Percentiles rank a stretch among this genome's conserved stretches.
These are phyloP conservation scores for Chionodraco myersi DNA, from an alignment of 2,113 vertebrate genomes.

Conservation along the genomic window DNA sequence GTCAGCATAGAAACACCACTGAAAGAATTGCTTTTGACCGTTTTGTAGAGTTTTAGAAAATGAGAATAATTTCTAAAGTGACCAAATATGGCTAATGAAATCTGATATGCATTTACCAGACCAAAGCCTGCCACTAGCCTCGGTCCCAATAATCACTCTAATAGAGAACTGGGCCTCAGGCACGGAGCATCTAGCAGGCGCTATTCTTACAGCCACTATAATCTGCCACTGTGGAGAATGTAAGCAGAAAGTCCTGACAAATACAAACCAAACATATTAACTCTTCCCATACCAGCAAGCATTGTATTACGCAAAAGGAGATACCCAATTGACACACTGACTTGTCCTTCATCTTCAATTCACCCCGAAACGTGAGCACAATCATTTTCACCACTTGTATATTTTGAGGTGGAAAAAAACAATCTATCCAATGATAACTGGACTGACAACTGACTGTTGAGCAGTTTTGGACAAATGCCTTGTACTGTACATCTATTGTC, in stretches of 20 bases:
- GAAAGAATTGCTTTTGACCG: neutral
- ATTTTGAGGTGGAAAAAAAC: neutral
- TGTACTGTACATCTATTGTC: constrained; percentile 4
- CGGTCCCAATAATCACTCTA: constrained; percentile 35
- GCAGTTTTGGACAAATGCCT: constrained; percentile 17
- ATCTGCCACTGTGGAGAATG: constrained; percentile 35
- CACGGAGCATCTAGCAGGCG: constrained; percentile 27
- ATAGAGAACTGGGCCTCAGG: constrained; percentile 31
- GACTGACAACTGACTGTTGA: constrained; percentile 11
- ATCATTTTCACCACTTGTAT: neutral
- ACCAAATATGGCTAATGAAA: constrained; percentile 32
- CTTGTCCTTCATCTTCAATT: constrained; percentile 7
- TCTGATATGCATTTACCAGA: constrained; percentile 19
- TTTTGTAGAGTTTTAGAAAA: constrained; percentile 1
- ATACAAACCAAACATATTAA: constrained; percentile 45
- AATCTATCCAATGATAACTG: constrained; percentile 24
- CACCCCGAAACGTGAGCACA: constrained; percentile 11
- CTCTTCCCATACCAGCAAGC: constrained; percentile 5
- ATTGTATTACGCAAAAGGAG: neutral
- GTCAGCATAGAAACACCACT: neutral
- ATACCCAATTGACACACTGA: neutral
- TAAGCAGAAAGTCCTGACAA: constrained; percentile 40
- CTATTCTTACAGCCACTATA: constrained; percentile 21
- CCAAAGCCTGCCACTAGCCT: constrained; percentile 16
- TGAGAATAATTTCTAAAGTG: neutral